Evolutionary conservation across 2,797 vertebrate species (phyloP).

Genomic region (Chiroxiphia lanceolata): DNA sequence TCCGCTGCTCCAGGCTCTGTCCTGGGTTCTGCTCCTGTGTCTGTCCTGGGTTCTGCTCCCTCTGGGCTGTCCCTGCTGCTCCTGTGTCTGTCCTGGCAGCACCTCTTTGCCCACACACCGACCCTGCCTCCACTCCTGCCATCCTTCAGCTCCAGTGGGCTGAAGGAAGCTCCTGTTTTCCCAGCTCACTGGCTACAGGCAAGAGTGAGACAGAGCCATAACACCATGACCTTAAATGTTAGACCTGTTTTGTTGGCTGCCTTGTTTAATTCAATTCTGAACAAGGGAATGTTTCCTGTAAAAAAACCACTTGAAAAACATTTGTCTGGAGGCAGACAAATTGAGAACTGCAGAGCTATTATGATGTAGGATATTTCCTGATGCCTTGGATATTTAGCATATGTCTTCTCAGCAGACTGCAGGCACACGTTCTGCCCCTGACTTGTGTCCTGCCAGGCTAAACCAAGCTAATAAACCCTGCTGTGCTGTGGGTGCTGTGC

Average conservation of each 20-base stretch:
- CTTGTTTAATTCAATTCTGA: background rate
- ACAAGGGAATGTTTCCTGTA: background rate
- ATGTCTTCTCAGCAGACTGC: background rate
- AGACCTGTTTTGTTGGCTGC: background rate
- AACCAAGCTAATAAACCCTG: background rate
- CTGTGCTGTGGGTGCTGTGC: background rate
- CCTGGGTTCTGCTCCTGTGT: too few relatives aligned
- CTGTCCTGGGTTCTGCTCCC: too few relatives aligned
- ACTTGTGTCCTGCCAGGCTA: background rate
- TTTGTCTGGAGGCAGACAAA: constrained; percentile 10
- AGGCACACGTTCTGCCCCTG: background rate
- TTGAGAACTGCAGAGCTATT: background rate
- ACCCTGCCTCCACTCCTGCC: background rate
- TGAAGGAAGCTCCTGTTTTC: background rate
- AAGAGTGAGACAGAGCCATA: background rate
- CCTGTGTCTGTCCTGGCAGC: background rate
- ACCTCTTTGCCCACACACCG: background rate
- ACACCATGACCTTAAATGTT: background rate
- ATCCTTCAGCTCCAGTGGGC: background rate
- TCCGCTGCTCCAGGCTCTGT: too few relatives aligned
- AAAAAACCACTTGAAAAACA: background rate
- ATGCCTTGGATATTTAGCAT: background rate
- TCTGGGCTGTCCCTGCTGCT: background rate
- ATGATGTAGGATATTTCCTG: constrained; percentile 11
- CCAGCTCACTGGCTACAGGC: background rate